Conservation (phyloP, 2,113 vertebrate genomes). For the Smithornis capensis region DNA sequence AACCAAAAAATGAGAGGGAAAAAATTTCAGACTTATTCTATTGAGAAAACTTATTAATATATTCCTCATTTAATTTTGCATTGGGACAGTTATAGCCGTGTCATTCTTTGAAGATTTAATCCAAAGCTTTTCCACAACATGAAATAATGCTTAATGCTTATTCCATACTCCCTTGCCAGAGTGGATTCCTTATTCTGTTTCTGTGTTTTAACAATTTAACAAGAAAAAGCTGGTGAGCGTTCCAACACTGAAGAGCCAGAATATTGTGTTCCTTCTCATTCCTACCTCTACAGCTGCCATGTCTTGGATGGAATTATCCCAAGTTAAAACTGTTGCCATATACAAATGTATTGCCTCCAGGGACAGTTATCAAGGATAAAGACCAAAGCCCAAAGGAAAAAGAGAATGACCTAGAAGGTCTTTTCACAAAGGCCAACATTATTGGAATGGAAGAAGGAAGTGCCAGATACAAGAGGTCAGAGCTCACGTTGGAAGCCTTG, state of each 20-base stretch:
- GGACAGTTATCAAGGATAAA: not conserved
- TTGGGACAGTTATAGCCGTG: not conserved
- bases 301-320: not conserved
- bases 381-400: not conserved
- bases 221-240: not conserved
- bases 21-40: not conserved
- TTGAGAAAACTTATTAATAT: not conserved
- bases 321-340: not conserved
- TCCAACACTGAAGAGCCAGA: not conserved
- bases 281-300: not conserved
- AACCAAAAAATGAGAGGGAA: rapidly evolving
- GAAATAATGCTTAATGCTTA: not conserved
- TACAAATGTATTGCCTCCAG: not conserved
- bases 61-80: not conserved
- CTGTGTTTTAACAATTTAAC: not conserved
- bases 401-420: not conserved
- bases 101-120: not conserved
- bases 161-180: not conserved
- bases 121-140: not conserved
- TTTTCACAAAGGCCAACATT: not conserved
- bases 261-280: not conserved
- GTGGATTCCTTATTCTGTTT: not conserved
- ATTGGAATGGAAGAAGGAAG: conserved; percentile 21
- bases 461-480: not conserved
- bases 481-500: not conserved